A percentile compares a stretch with the other conserved stretches of the same genome.
phyloP scores from a whole-genome alignment of 2,797 vertebrate genomes.

The Dryobates pubescens region DNA sequence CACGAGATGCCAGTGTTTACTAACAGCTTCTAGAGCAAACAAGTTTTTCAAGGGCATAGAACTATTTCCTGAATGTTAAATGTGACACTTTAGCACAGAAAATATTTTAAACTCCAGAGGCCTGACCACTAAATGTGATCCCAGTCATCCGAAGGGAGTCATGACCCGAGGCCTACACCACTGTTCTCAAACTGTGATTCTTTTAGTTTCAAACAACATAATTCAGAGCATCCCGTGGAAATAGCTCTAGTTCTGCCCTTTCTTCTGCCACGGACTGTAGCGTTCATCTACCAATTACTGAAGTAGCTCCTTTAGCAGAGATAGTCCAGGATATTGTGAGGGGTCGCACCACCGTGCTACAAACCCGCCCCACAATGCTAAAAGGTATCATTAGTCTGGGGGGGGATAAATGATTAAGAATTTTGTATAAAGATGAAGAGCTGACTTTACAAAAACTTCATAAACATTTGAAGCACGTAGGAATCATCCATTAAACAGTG shows the following conservation, averaged over 20 bases:
- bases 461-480: background rate
- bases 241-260: conserved; percentile 57
- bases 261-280: conserved; percentile 51
- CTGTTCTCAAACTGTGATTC: conserved; percentile 39
- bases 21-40: conserved; percentile 37
- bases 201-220: conserved; percentile 53
- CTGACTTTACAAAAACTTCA: conserved; percentile 50
- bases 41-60: background rate
- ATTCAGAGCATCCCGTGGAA: conserved; percentile 63
- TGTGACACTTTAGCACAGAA: conserved; percentile 29
- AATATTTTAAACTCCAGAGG: conserved; percentile 57
- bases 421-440: conserved; percentile 49
- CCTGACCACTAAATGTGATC: conserved; percentile 27
- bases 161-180: conserved; percentile 34
- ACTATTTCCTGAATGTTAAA: background rate
- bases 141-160: background rate
- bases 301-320: conserved; percentile 41
- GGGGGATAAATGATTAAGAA: background rate
- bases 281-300: conserved; percentile 60
- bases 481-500: background rate
- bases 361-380: conserved; percentile 45
- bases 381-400: conserved; percentile 5
- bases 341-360: conserved; percentile 33
- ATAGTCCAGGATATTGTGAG: background rate
- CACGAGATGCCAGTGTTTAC: background rate